A percentile compares a stretch with the other conserved stretches of the same genome.
Conservation (phyloP, 2,113 vertebrate genomes). For the Oreochromis niloticus region DNA sequence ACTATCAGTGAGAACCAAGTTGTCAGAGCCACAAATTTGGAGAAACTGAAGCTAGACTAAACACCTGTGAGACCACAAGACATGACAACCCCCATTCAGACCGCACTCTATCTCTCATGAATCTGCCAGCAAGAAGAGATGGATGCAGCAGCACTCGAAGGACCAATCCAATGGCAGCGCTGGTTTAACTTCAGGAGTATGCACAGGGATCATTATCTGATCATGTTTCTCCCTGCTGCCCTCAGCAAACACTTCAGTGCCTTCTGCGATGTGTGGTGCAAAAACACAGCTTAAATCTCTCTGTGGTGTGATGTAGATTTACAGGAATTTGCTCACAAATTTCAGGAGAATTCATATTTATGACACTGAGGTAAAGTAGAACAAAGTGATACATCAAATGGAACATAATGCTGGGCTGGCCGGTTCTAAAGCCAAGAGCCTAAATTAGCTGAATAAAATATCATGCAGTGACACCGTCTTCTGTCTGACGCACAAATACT, state of each 20-base stretch:
- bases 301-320: neutral
- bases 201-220: neutral
- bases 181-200: neutral
- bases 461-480: slow-evolving; percentile 38
- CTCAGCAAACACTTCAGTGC: neutral
- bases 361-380: slow-evolving; percentile 46
- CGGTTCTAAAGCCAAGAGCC: slow-evolving; percentile 39
- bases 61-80: neutral
- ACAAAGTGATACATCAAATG: slow-evolving; percentile 57
- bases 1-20: neutral
- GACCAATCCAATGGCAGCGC: neutral
- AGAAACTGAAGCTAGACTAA: neutral
- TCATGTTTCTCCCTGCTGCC: neutral
- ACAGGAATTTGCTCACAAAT: slow-evolving; percentile 9
- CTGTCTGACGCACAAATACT: slow-evolving; percentile 24
- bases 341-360: slow-evolving; percentile 34
- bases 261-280: neutral
- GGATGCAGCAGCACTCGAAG: neutral
- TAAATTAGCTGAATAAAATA: slow-evolving; percentile 59
- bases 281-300: neutral
- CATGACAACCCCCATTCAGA: neutral
- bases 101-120: neutral
- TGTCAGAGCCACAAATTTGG: neutral
- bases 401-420: slow-evolving; percentile 38
- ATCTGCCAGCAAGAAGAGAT: neutral